Percentiles rank a stretch among this genome's conserved stretches.
Evolutionary conservation across 2,888 invertebrate species (phyloP).

Genomic region (Cantharis flavilabris): DNA sequence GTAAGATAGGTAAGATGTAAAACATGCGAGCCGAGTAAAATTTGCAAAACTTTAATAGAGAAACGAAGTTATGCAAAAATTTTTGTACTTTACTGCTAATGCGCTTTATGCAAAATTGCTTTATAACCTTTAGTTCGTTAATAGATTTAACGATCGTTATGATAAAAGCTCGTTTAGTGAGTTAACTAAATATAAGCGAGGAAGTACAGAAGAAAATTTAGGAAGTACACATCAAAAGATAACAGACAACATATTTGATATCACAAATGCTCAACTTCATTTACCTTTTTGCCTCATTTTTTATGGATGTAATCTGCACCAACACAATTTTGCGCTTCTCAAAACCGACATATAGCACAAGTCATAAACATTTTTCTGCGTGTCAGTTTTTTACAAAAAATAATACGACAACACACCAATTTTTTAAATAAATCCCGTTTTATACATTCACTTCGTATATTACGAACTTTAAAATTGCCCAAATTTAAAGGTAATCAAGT

Average conservation of each 20-base stretch:
- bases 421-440: constrained; percentile 10
- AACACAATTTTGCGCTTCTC: neutral
- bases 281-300: constrained; percentile 20
- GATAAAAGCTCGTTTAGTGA: constrained; percentile 25
- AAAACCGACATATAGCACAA: constrained; percentile 5
- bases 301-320: constrained; percentile 21
- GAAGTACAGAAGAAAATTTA: constrained; percentile 11
- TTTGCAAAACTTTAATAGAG: constrained; percentile 20
- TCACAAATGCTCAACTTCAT: constrained; percentile 22
- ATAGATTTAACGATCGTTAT: constrained; percentile 23
- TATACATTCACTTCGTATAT: neutral
- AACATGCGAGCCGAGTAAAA: neutral
- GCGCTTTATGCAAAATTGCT: constrained; percentile 20
- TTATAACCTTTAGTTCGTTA: constrained; percentile 10
- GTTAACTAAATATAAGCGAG: constrained; percentile 17
- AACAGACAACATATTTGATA: constrained; percentile 22
- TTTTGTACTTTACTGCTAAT: constrained; percentile 28
- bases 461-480: neutral
- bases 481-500: neutral
- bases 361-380: constrained; percentile 8
- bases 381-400: constrained; percentile 6
- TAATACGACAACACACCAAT: constrained; percentile 11
- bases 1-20: neutral
- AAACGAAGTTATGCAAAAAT: constrained; percentile 13
- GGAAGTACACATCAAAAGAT: constrained; percentile 15